Evolutionary conservation across 2,797 vertebrate genomes (phyloP).

Genomic region (Anabacerthia variegaticeps): DNA sequence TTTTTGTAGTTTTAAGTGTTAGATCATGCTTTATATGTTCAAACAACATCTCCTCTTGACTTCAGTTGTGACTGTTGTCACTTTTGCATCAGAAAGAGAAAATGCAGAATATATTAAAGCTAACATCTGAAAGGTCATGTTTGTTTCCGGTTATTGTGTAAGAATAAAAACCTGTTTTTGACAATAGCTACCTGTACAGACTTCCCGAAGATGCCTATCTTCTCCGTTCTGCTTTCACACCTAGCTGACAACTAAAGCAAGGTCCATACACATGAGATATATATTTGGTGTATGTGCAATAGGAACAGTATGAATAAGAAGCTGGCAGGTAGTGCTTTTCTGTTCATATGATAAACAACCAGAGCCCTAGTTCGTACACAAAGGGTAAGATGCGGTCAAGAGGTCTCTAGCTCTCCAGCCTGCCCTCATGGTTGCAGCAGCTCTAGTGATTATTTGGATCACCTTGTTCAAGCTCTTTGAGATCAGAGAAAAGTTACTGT

Average conservation of each 20-base stretch:
- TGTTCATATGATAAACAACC: background rate
- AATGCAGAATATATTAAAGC: background rate
- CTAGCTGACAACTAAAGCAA: background rate
- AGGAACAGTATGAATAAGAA: background rate
- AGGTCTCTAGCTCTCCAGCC: background rate
- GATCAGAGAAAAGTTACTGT: background rate
- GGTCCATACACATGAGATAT: rapidly evolving
- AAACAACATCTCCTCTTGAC: background rate
- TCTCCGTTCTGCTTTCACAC: background rate
- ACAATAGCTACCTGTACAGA: background rate
- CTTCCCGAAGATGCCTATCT: background rate
- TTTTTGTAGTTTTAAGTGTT: background rate
- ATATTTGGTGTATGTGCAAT: background rate
- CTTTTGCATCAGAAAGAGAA: background rate
- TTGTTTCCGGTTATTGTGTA: background rate
- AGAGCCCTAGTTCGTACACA: background rate
- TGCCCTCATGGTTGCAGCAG: background rate
- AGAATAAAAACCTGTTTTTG: background rate
- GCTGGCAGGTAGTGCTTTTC: background rate
- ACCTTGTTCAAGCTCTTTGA: background rate
- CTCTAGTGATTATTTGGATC: background rate
- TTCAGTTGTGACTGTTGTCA: background rate
- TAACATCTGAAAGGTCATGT: background rate
- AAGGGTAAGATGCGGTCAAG: background rate
- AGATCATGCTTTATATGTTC: background rate